These are phyloP conservation scores for Dendropsophus ebraccatus DNA, from an alignment of 2,113 vertebrate genomes.

Conservation along the genomic window DNA sequence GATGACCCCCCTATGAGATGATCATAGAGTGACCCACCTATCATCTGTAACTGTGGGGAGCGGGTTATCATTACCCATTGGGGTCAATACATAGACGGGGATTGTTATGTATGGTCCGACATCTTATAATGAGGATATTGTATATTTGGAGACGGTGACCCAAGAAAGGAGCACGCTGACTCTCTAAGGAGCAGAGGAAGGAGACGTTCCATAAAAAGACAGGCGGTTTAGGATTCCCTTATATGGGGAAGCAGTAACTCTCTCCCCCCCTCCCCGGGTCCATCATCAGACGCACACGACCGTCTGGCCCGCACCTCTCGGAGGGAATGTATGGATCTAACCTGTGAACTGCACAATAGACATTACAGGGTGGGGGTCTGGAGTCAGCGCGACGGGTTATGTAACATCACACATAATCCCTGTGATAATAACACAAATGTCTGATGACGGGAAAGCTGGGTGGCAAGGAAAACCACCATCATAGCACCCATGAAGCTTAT, in stretches of 20 bases:
- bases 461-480: neutral
- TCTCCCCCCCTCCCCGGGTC: neutral
- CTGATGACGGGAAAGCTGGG: neutral
- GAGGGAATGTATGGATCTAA: conserved; percentile 36
- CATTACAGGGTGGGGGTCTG: neutral
- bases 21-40: no score
- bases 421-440: neutral
- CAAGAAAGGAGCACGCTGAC: neutral
- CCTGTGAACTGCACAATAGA: neutral
- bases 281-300: conserved; percentile 17
- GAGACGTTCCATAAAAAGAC: conserved; percentile 54
- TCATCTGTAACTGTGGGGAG: no score
- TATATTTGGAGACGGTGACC: conserved; percentile 4
- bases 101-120: neutral
- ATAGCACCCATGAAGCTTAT: neutral
- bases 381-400: neutral
- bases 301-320: neutral
- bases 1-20: no score
- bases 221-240: conserved; percentile 40
- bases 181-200: conserved; percentile 20
- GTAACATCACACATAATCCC: neutral
- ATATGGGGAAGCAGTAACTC: conserved; percentile 39
- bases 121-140: neutral
- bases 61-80: no score
- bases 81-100: no score